Percentiles rank a stretch among this genome's conserved stretches.
These are phyloP conservation scores for Sebastes wilsoni DNA, from an alignment of 2,797 vertebrate genomes.

Conservation along the genomic window DNA sequence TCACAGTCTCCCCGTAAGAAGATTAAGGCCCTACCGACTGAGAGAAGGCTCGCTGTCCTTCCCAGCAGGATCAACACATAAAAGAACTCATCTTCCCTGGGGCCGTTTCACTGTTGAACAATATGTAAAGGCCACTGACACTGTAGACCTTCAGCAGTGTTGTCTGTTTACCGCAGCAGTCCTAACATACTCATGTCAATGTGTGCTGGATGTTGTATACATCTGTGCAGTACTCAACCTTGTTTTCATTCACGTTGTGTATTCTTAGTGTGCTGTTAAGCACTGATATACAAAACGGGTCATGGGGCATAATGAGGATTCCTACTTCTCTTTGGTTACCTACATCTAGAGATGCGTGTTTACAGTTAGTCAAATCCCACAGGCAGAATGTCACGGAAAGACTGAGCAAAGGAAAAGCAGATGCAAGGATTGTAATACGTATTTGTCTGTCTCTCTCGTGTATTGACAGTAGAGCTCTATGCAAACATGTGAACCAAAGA, in stretches of 20 bases:
- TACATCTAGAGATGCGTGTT: background rate
- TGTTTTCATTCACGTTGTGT: background rate
- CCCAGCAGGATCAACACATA: slow-evolving; percentile 49
- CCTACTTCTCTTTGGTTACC: background rate
- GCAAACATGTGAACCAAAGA: background rate
- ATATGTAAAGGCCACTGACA: slow-evolving; percentile 30
- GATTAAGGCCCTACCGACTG: slow-evolving; percentile 27
- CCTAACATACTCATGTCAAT: background rate
- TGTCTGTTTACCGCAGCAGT: slow-evolving; percentile 25
- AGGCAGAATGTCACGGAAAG: background rate
- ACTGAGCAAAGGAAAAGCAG: background rate
- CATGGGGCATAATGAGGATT: background rate
- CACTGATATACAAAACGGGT: background rate
- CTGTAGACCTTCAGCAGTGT: slow-evolving; percentile 1
- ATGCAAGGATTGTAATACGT: fast-evolving
- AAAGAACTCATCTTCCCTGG: slow-evolving; percentile 11
- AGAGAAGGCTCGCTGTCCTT: slow-evolving; percentile 21
- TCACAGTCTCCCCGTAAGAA: slow-evolving; percentile 23
- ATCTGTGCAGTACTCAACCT: background rate
- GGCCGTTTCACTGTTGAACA: slow-evolving; percentile 17
- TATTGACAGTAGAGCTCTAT: background rate
- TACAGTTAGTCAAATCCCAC: background rate
- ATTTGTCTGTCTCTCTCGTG: background rate
- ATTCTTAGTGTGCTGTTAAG: background rate
- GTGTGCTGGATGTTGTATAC: background rate